Evolutionary conservation across 1,140 invertebrate genomes (phyloP), one percentile per base, ranked within the genome.

Genomic region (Carcinoscorpius rotundicauda): DNA sequence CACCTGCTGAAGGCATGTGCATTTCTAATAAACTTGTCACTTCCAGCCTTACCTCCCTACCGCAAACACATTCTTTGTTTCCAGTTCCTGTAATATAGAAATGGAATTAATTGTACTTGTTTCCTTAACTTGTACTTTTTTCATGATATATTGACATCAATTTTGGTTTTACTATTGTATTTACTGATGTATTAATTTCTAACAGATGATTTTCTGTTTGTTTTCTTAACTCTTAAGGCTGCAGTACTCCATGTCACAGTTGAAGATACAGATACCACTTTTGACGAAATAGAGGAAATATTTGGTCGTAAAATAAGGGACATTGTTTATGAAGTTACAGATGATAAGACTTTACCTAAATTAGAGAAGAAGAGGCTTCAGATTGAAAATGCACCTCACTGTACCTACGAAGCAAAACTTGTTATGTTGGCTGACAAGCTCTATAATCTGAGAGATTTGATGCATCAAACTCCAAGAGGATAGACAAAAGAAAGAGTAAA

Each of bases 231-330:
- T 64, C 72, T 73, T 55, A 66, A 79, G 75, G 87, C 87, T n/a
- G 91, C 91, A 1, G 69, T 93, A 49, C 77, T 93, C 3, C 91
- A 94, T 75, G 91, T 93, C 73, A 91, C 88, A 2, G 87, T 93
- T 5, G 91, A 94, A 79, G 91, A 93, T 72, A 93, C 90, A n/a
- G 82, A 90, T 52, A 87, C 89, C 4, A 87, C 86, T 2, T 82
- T 87, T 71, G 84, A 85, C 58, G 89, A 93, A 77, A 82, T 93
- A 55, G 80, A 84, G 72, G 49, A 75, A 55, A 67, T 81, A 9
- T 93, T 93, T 79, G 88, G 88, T 6, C 53, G 75, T 8, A 79
- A 81, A 71, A 81, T 92, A 51, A 71, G 77, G 64, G 74, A 68
- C n/a, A 80, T 88, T 71, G 85, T 88, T 3, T 73, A 73, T 8